These are phyloP conservation scores for Temnothorax nylanderi DNA, from an alignment of 1,140 invertebrate species.

Conservation along the genomic window DNA sequence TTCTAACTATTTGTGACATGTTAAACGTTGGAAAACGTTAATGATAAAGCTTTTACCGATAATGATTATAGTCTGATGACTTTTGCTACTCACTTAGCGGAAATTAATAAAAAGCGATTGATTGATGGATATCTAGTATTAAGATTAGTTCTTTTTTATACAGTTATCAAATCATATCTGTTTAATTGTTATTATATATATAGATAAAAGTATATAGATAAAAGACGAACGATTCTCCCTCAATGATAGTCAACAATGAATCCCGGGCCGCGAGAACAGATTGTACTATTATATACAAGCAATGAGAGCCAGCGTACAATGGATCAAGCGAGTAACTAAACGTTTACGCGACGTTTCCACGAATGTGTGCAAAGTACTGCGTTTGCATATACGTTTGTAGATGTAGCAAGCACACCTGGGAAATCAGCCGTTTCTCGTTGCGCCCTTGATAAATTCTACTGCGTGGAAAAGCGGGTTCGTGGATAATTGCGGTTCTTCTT, in stretches of 20 bases:
- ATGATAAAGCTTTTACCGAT: not conserved
- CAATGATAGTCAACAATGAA: not conserved
- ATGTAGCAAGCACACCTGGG: slow-evolving; percentile 71
- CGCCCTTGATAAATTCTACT: slow-evolving; percentile 73
- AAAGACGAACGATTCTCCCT: not conserved
- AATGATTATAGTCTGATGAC: not conserved
- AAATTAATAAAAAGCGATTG: not conserved
- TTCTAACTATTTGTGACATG: not conserved
- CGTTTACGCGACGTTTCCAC: slow-evolving; percentile 1
- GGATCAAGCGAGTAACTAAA: slow-evolving; percentile 17
- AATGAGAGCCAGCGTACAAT: not conserved
- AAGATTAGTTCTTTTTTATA: not conserved
- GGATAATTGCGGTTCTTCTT: slow-evolving; percentile 67
- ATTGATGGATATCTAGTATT: not conserved
- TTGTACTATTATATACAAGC: not conserved
- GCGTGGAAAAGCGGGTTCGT: slow-evolving; percentile 54
- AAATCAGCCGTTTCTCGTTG: slow-evolving; percentile 76
- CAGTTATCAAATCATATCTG: not conserved
- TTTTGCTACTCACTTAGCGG: not conserved
- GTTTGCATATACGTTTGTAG: not conserved
- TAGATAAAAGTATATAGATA: no score
- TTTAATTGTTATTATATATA: not conserved
- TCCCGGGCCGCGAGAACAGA: not conserved
- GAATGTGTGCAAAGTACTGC: not conserved
- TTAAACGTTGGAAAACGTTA: not conserved